Evolutionary conservation across 1,140 invertebrate species (phyloP).

Genomic region (Lerema accius): DNA sequence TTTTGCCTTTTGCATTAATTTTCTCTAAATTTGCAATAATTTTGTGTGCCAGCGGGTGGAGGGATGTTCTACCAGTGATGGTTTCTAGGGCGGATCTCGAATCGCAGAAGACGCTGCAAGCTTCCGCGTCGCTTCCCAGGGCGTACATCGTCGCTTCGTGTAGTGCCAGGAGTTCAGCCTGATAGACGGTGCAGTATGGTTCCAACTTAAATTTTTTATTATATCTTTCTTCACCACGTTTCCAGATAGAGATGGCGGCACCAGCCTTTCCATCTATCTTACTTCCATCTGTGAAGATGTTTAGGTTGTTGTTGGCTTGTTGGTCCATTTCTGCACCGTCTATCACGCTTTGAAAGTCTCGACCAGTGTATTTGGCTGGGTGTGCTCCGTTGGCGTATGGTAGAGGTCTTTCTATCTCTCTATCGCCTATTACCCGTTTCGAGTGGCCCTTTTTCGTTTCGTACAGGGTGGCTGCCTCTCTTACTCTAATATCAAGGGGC

Average conservation of each 20-base stretch:
- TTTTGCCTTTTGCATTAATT: conserved; percentile 2
- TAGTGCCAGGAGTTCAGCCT: conserved; percentile 41
- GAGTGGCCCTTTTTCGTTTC: conserved; percentile 34
- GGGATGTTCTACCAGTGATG: background rate
- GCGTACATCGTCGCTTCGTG: conserved; percentile 8
- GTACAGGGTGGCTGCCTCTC: conserved; percentile 35
- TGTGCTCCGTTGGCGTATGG: background rate
- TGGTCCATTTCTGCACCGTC: conserved; percentile 7
- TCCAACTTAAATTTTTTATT: conserved; percentile 24
- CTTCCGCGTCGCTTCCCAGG: background rate
- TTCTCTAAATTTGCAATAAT: background rate
- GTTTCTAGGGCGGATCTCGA: conserved; percentile 32
- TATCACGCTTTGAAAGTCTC: conserved; percentile 19
- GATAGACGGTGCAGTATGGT: conserved; percentile 42
- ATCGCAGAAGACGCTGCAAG: conserved; percentile 31
- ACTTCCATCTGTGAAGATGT: conserved; percentile 41
- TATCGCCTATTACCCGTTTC: conserved; percentile 15
- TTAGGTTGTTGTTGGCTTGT: background rate
- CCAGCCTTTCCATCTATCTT: conserved; percentile 42
- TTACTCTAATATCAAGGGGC: conserved; percentile 34
- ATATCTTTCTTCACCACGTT: conserved; percentile 22
- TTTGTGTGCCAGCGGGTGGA: conserved; percentile 26
- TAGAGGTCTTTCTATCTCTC: conserved; percentile 21
- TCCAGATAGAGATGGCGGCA: conserved; percentile 38
- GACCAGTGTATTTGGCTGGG: conserved; percentile 8